These are phyloP conservation scores for Enteromius paludinosus DNA, from an alignment of 2,797 vertebrate genomes.

Conservation along the genomic window DNA sequence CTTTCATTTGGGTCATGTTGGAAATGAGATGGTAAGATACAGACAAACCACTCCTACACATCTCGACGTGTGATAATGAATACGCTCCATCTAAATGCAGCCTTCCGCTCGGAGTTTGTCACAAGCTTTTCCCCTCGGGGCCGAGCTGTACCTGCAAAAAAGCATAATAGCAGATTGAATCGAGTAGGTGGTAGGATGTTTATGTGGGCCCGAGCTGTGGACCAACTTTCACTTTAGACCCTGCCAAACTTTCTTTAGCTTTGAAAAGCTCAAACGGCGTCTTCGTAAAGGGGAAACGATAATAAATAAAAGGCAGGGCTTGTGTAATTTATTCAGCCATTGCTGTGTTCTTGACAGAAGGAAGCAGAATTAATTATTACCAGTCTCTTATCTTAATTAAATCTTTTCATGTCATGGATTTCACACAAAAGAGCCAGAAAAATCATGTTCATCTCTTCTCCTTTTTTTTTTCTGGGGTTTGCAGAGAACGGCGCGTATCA, in stretches of 20 bases:
- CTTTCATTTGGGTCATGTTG: slow-evolving; percentile 63
- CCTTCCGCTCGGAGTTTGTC: slow-evolving; percentile 72
- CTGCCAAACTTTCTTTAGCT: slow-evolving; percentile 60
- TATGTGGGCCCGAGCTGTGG: slow-evolving; percentile 33
- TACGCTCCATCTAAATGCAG: slow-evolving; percentile 60
- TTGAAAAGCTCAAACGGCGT: slow-evolving; percentile 32
- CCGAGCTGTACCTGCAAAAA: slow-evolving; percentile 65
- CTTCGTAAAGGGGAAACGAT: slow-evolving; percentile 37
- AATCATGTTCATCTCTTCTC: slow-evolving; percentile 75
- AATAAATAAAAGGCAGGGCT: slow-evolving; percentile 47
- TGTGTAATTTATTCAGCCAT: slow-evolving; percentile 75
- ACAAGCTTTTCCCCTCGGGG: slow-evolving; percentile 65
- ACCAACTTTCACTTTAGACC: slow-evolving; percentile 54
- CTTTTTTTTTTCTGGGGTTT: background rate
- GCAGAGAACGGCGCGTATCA: slow-evolving; percentile 66
- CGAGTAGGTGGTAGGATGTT: slow-evolving; percentile 70
- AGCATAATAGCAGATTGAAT: slow-evolving; percentile 70
- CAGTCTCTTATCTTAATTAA: slow-evolving; percentile 84
- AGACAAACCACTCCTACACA: slow-evolving; percentile 57
- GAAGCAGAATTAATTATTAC: slow-evolving; percentile 81
- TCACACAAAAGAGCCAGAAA: slow-evolving; percentile 74
- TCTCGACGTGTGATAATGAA: slow-evolving; percentile 63
- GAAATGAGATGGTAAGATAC: slow-evolving; percentile 54
- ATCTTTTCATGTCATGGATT: slow-evolving; percentile 83
- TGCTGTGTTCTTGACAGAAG: slow-evolving; percentile 74